phyloP scores from a whole-genome alignment of 2,888 invertebrate genomes.

The Scaeva pyrastri region DNA sequence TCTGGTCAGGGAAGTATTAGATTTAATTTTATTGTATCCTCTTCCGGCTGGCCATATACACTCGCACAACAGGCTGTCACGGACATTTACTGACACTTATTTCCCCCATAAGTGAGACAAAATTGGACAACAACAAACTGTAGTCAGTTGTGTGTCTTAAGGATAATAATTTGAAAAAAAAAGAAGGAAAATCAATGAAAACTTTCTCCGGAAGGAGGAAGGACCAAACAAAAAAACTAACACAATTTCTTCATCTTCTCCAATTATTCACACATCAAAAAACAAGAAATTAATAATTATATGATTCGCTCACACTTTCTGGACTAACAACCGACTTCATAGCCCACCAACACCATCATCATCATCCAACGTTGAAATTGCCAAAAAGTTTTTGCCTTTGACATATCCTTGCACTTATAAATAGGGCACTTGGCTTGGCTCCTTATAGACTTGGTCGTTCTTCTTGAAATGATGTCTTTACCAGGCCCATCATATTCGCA shows the following conservation, averaged over 20 bases:
- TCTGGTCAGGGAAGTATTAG: not conserved
- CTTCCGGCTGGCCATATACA: not conserved
- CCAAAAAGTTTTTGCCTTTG: conserved; percentile 49
- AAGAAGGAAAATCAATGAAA: not conserved
- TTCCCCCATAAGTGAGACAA: not conserved
- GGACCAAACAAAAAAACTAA: not conserved
- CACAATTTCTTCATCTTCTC: not conserved
- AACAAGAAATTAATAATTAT: conserved; percentile 15
- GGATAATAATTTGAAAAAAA: too few species aligned
- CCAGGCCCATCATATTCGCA: not conserved
- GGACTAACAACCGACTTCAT: not conserved
- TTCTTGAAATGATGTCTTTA: not conserved
- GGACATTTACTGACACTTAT: conserved; percentile 4
- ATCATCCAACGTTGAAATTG: conserved; percentile 36
- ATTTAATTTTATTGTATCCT: not conserved
- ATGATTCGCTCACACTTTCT: not conserved
- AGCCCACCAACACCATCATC: not conserved
- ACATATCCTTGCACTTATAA: conserved; percentile 65
- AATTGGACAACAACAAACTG: not conserved
- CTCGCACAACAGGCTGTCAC: not conserved
- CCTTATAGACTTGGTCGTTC: too few species aligned
- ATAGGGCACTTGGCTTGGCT: conserved; percentile 9
- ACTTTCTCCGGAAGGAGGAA: not conserved
- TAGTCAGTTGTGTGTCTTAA: too few species aligned
- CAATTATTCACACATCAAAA: conserved; percentile 41